A percentile compares a stretch with the other conserved stretches of the same genome.
These are phyloP conservation scores for Mantis religiosa DNA, from an alignment of 2,888 invertebrate species.

Conservation along the genomic window DNA sequence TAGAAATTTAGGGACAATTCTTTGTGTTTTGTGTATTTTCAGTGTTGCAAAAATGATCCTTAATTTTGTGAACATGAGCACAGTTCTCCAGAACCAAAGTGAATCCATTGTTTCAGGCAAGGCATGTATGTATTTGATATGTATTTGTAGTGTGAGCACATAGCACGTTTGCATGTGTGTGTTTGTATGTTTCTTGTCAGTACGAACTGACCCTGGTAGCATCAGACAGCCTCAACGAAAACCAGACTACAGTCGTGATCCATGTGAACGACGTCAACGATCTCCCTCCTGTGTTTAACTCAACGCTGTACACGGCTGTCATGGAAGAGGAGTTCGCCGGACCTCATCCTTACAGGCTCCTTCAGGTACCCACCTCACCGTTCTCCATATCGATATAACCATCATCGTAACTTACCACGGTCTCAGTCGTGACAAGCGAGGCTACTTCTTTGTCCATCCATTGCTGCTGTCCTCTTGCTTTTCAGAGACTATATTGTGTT, in stretches of 20 bases:
- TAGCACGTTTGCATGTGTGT: constrained; percentile 24
- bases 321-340: constrained; percentile 72
- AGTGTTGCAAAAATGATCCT: no score
- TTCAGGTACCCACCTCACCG: constrained; percentile 55
- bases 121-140: neutral
- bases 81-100: neutral
- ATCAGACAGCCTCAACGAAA: constrained; percentile 86
- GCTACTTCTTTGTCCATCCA: no score
- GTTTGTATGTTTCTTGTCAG: constrained; percentile 48
- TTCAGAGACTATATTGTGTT: no score
- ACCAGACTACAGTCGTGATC: constrained; percentile 76
- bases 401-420: no score
- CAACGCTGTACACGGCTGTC: constrained; percentile 65
- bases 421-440: no score
- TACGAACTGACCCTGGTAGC: constrained; percentile 86
- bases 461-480: no score
- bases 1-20: no score
- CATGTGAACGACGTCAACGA: constrained; percentile 85
- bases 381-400: neutral
- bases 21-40: no score
- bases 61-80: no score
- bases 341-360: constrained; percentile 64
- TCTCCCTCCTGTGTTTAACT: constrained; percentile 76
- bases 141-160: neutral
- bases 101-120: neutral